A percentile compares a stretch with the other conserved stretches of the same genome.
phyloP scores from a whole-genome alignment of 2,888 invertebrate species.

The Mythimna ferrago region DNA sequence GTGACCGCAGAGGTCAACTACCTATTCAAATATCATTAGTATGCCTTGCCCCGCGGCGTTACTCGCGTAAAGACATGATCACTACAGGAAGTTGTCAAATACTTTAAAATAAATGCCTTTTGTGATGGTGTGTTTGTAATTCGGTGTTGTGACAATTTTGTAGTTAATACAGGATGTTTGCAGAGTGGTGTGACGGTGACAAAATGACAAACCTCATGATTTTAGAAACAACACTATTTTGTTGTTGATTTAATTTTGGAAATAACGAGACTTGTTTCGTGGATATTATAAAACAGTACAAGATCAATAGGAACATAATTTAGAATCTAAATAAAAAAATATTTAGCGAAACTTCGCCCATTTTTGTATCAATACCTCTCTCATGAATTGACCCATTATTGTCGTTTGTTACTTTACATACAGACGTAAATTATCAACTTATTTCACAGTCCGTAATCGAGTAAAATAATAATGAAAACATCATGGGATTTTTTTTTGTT shows the following conservation, averaged over 20 bases:
- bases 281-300: background rate
- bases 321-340: background rate
- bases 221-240: background rate
- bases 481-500: background rate
- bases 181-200: background rate
- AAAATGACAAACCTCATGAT: background rate
- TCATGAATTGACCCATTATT: background rate
- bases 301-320: background rate
- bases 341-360: too few species aligned
- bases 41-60: conserved; percentile 28
- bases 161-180: conserved; percentile 21
- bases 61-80: conserved; percentile 7
- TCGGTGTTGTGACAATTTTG: conserved; percentile 20
- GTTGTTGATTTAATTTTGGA: background rate
- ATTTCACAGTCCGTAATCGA: background rate
- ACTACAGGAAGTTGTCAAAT: conserved; percentile 45
- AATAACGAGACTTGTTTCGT: background rate
- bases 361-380: too few species aligned
- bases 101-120: conserved; percentile 30
- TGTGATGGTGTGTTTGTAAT: conserved; percentile 13
- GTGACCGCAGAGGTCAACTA: conserved; percentile 36
- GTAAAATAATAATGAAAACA: background rate
- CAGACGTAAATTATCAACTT: too few species aligned
- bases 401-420: too few species aligned
- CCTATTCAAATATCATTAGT: conserved; percentile 52